Base-by-base conservation (phyloP, 1,140 invertebrate species). In the Hesperophylax magnus region DNA sequence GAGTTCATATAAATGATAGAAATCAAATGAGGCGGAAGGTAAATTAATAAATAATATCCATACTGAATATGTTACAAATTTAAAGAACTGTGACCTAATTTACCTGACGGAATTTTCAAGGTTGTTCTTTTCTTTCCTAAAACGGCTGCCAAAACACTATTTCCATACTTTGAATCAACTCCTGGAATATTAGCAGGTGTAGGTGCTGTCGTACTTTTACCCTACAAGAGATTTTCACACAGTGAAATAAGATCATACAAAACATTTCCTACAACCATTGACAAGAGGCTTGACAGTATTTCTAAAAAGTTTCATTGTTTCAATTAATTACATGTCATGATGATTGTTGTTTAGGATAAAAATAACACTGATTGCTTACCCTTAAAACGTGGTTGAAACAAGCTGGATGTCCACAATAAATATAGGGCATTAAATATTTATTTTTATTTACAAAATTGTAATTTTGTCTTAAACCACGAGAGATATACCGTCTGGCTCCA, bases 51-150 rank as follows among this genome's bases (percentile, higher is more conserved):
- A 14, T 14, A 47, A 11, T 34, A 34, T 34, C 34, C 7, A 6
- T 34, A 34, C 8, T 34, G 3, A 34, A 34, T 34, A 8, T 34
- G 34, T 34, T 34, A 8, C 39, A 47, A 47, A 47, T 47, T 39
- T 14, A 47, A 14, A 11, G 6, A 1, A 47, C 39, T 47, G 11
- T 47, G 39, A 47, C 39, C 11, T 47, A 52, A 39, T 67, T 78
- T 81, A 90, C 89, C 89, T 85, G 88, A 86, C 81, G 88, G 87
- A 83, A 89, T 89, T 88, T 89, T 90, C 34, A 87, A 87, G 81
- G 87, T 87, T 86, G 89, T 90, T n/a, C 88, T 88, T 85, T 86
- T 88, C 85, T 89, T 89, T 77, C 86, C 86, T 85, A 90, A 87
- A 74, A 90, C 87, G 17, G 88, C 88, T 79, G 89, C 88, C 84